These are phyloP conservation scores for Poeciliopsis retropinna DNA, from an alignment of 2,113 vertebrate species.

Conservation along the genomic window DNA sequence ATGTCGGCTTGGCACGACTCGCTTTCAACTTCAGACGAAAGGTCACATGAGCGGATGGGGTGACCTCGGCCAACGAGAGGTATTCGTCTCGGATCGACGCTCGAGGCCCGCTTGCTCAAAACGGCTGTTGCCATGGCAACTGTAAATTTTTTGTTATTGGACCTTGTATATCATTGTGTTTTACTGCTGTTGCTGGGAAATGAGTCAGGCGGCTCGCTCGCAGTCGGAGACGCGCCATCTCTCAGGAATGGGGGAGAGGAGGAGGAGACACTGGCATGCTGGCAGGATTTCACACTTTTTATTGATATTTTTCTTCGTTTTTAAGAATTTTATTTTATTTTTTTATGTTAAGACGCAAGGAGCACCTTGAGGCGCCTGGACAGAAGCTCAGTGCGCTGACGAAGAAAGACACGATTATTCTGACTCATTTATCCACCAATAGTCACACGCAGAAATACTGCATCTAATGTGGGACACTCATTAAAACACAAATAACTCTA, in stretches of 20 bases:
- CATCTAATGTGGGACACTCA: conserved; percentile 15
- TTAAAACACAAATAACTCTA: conserved; percentile 20
- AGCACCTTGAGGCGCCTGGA: not conserved
- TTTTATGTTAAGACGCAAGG: no score
- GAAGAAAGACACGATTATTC: not conserved
- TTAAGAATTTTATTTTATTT: no score
- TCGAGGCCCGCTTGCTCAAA: conserved; percentile 66
- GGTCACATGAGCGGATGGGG: not conserved
- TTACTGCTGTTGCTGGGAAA: conserved; percentile 67
- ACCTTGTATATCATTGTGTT: conserved; percentile 72
- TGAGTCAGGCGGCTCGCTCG: conserved; percentile 12
- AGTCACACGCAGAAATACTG: not conserved
- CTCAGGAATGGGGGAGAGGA: conserved; percentile 26
- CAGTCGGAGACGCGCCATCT: not conserved
- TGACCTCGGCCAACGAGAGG: conserved; percentile 24
- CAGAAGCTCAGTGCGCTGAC: not conserved
- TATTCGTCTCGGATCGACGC: conserved; percentile 51
- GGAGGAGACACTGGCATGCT: not conserved
- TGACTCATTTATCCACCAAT: not conserved
- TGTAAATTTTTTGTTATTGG: conserved; percentile 71
- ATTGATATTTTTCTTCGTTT: not conserved
- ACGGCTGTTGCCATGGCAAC: conserved; percentile 79
- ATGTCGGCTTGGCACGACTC: conserved; percentile 6
- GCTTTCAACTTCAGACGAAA: not conserved
- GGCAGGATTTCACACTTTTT: not conserved